Evolutionary conservation across 2,888 invertebrate genomes (phyloP).

Genomic region (Ichneumoninae sp.): DNA sequence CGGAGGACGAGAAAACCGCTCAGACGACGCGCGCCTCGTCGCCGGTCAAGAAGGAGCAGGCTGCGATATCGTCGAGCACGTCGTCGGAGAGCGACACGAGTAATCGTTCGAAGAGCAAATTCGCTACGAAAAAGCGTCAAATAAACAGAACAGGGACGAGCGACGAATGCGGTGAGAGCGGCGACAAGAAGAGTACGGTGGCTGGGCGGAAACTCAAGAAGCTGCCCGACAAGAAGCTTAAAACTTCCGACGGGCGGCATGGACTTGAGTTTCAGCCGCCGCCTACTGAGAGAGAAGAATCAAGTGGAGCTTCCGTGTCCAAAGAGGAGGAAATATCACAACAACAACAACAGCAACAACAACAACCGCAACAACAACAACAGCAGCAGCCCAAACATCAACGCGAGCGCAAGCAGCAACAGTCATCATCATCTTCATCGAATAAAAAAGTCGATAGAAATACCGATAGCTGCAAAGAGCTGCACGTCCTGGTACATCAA

Average conservation of each 20-base stretch:
- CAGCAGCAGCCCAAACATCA: conserved; percentile 52
- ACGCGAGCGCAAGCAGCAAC: conserved; percentile 54
- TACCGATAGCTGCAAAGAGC: conserved; percentile 61
- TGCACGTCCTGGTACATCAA: conserved; percentile 59
- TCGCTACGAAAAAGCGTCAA: conserved; percentile 67
- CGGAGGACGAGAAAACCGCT: conserved; percentile 76
- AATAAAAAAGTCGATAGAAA: conserved; percentile 59
- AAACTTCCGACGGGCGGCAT: conserved; percentile 93
- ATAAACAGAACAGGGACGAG: conserved; percentile 56
- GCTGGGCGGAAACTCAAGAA: conserved; percentile 86
- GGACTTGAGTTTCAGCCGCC: conserved; percentile 90
- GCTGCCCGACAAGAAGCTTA: conserved; percentile 93
- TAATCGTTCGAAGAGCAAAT: conserved; percentile 72
- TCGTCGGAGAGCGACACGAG: conserved; percentile 81
- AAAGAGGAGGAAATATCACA: conserved; percentile 72
- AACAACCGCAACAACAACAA: conserved; percentile 52
- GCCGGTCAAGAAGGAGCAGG: conserved; percentile 74
- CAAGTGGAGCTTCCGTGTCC: conserved; percentile 83
- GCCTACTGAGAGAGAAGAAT: conserved; percentile 92
- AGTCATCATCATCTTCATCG: conserved; percentile 54
- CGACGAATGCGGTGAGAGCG: conserved; percentile 56
- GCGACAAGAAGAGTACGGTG: conserved; percentile 75
- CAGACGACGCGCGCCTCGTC: conserved; percentile 41
- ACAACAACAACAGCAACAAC: conserved; percentile 63
- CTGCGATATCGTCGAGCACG: conserved; percentile 76